Evolutionary conservation across 2,888 invertebrate genomes (phyloP), one percentile per base, ranked within the genome.

Genomic region (Chloromyia formosa): DNA sequence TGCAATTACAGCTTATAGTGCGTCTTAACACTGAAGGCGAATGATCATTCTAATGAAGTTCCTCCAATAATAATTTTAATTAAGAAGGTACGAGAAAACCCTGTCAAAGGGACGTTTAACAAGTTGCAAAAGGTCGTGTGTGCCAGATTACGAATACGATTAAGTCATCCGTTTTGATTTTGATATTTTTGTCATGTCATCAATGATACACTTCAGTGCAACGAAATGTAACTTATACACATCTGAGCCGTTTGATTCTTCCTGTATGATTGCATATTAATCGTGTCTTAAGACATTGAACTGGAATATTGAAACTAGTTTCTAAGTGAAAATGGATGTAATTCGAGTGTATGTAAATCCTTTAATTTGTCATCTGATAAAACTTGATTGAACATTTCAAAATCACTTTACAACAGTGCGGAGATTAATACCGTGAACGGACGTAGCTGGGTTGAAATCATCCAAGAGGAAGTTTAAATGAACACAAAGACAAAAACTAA

Each of bases 291-390:
- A 62, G 62, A 42, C 62, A 18, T 40, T n/a, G 42, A 62, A n/a
- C n/a, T 16, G 18, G 18, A 35, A 35, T 22, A 62, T 20, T 16
- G 1, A 42, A 62, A 62, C 62, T 18, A n/a, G 62, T 62, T 62
- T 62, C 40, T 62, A 62, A 62, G 62, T 62, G 62, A 62, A 62
- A 62, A 62, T 42, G 40, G 5, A 40, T 62, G 62, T 62, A 40
- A 62, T 10, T 18, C 16, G 1, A 40, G 9, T 40, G 40, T 10
- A 53, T 53, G 14, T 16, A 53, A 53, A 16, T 53, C 14, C 16
- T 53, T 53, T 53, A 53, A 53, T 53, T 53, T 12, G 14, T 1
- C 53, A 53, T 53, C 3, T 4, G 53, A 53, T 53, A 1, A 10
- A 1, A 1, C 0, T 53, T 53, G 53, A 53, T 14, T 53, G 53